Percentiles rank a stretch among this genome's conserved stretches.
Conservation (phyloP, 2,113 vertebrate species). For the Zapornia atra region DNA sequence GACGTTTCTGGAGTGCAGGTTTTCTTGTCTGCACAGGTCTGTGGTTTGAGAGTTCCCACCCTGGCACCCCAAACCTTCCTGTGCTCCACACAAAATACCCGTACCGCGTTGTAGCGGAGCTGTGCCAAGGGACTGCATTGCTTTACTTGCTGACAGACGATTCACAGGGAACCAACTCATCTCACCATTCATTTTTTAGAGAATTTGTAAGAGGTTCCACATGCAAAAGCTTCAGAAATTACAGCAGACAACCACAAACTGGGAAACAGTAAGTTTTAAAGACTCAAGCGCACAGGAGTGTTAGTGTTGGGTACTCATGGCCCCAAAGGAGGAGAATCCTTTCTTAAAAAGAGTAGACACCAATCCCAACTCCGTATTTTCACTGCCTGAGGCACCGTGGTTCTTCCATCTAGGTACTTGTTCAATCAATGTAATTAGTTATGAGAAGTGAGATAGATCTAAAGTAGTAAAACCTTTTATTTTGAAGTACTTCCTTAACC, state of each 20-base stretch:
- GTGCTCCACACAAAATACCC: neutral
- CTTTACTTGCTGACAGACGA: neutral
- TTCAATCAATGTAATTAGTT: neutral
- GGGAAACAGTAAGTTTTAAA: neutral
- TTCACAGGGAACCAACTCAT: neutral
- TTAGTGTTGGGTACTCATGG: neutral
- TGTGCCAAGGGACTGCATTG: neutral
- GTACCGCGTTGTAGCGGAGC: rapidly evolving
- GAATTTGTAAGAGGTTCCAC: neutral
- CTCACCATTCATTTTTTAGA: no score
- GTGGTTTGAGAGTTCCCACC: rapidly evolving
- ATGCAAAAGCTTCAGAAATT: neutral
- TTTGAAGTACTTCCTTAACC: neutral
- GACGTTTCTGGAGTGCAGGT: neutral
- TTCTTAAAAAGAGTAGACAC: neutral
- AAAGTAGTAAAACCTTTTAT: neutral
- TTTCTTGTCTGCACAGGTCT: neutral
- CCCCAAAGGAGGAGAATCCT: neutral
- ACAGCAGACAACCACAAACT: neutral
- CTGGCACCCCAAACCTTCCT: neutral
- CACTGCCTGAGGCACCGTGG: neutral
- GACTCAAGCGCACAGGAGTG: neutral
- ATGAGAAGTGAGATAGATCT: neutral
- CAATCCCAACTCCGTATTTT: neutral
- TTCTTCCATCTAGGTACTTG: neutral